Percentiles rank a stretch among this genome's conserved stretches.
phyloP scores from a whole-genome alignment of 1,140 invertebrate species.

The Panagrolaimus sp. region DNA sequence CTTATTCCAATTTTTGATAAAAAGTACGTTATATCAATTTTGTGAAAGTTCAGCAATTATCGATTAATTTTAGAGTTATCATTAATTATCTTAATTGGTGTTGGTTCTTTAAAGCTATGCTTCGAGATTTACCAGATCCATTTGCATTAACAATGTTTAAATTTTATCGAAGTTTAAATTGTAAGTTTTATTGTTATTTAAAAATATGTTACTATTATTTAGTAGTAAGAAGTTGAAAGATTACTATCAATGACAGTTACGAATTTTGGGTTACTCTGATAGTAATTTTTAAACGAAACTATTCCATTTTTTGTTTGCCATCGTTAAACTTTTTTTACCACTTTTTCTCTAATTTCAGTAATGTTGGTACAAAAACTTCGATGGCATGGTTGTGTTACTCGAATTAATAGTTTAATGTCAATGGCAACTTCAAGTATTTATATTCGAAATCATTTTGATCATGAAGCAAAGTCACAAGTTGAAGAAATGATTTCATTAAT shows the following conservation, averaged over 20 bases:
- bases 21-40: conserved; percentile 29
- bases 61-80: conserved; percentile 42
- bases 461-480: conserved; percentile 57
- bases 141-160: conserved; percentile 58
- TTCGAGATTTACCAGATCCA: conserved; percentile 54
- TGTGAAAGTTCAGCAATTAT: neutral
- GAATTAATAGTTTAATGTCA: conserved; percentile 55
- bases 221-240: too few relatives aligned
- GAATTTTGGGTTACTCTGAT: too few relatives aligned
- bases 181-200: conserved; percentile 25
- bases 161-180: conserved; percentile 55
- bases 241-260: too few relatives aligned
- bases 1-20: conserved; percentile 49
- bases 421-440: conserved; percentile 58
- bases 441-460: conserved; percentile 57
- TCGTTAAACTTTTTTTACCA: neutral
- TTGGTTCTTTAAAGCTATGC: conserved; percentile 57
- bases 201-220: too few relatives aligned
- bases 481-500: conserved; percentile 77
- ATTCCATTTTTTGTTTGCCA: too few relatives aligned
- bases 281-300: neutral
- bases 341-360: conserved; percentile 41
- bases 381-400: conserved; percentile 57
- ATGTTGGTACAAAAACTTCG: conserved; percentile 57
- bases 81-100: conserved; percentile 56